Percentiles rank a stretch among this genome's conserved stretches.
These are phyloP conservation scores for Chiloscyllium plagiosum DNA, from an alignment of 2,113 vertebrate genomes.

Conservation along the genomic window DNA sequence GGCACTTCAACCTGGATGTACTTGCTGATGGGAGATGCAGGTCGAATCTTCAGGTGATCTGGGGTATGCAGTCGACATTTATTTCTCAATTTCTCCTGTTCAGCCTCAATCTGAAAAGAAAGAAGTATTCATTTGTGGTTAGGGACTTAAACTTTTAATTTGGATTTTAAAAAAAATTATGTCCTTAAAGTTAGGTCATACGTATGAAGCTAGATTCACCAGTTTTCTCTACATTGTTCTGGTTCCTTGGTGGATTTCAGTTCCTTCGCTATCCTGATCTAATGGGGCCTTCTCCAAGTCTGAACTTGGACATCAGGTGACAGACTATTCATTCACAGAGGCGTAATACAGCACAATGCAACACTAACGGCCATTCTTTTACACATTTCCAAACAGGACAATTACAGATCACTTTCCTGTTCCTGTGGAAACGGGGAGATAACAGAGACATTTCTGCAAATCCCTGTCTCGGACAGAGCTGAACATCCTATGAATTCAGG, in stretches of 20 bases:
- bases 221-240: background rate
- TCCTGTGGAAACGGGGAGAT: background rate
- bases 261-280: background rate
- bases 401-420: background rate
- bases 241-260: background rate
- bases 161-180: background rate
- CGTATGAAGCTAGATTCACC: background rate
- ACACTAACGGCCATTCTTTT: background rate
- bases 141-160: no score
- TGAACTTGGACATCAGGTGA: background rate
- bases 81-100: constrained; percentile 41
- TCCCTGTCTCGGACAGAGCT: no score
- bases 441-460: no score
- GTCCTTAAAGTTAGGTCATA: background rate
- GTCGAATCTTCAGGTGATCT: constrained; percentile 53
- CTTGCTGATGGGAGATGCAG: constrained; percentile 59
- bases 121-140: background rate
- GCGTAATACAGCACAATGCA: background rate
- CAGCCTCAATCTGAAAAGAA: constrained; percentile 18
- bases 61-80: constrained; percentile 50
- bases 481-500: no score
- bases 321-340: background rate
- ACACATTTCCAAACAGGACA: background rate
- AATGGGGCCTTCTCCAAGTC: background rate
- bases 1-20: constrained; percentile 58